These are phyloP conservation scores for Buathra laborator DNA, from an alignment of 2,888 invertebrate genomes.

Conservation along the genomic window DNA sequence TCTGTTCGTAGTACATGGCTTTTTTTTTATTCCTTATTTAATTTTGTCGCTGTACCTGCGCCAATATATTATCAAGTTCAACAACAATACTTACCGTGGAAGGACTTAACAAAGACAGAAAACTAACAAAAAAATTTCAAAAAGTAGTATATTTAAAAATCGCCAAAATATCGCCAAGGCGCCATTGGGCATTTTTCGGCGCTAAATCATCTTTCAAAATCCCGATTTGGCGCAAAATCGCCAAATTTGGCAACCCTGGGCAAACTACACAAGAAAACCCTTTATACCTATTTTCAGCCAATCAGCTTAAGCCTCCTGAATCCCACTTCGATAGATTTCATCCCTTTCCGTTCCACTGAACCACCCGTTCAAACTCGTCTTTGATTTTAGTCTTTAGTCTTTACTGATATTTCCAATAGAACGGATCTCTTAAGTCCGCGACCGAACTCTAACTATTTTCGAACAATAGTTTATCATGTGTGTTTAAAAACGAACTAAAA, in stretches of 20 bases:
- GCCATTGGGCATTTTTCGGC: slow-evolving; percentile 13
- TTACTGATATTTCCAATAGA: too few species aligned
- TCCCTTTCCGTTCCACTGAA: too few species aligned
- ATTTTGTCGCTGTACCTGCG: background rate
- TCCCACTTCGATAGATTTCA: too few species aligned
- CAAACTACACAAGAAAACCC: too few species aligned
- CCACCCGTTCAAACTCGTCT: too few species aligned
- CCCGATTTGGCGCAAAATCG: slow-evolving; percentile 37
- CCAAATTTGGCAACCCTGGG: slow-evolving; percentile 43
- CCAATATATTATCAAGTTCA: background rate
- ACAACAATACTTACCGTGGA: background rate
- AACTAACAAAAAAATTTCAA: slow-evolving; percentile 1
- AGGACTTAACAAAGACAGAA: background rate
- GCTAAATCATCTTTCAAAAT: slow-evolving; percentile 14
- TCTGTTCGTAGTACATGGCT: background rate
- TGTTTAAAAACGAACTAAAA: too few species aligned
- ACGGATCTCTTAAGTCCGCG: too few species aligned
- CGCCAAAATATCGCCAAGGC: slow-evolving; percentile 24
- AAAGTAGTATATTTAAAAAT: background rate
- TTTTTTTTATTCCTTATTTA: background rate
- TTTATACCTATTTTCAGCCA: too few species aligned
- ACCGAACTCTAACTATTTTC: too few species aligned
- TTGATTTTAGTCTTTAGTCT: too few species aligned
- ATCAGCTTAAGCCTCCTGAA: too few species aligned
- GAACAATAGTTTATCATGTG: too few species aligned